phyloP scores from a whole-genome alignment of 2,113 vertebrate species.

The Ptilonorhynchus violaceus region DNA sequence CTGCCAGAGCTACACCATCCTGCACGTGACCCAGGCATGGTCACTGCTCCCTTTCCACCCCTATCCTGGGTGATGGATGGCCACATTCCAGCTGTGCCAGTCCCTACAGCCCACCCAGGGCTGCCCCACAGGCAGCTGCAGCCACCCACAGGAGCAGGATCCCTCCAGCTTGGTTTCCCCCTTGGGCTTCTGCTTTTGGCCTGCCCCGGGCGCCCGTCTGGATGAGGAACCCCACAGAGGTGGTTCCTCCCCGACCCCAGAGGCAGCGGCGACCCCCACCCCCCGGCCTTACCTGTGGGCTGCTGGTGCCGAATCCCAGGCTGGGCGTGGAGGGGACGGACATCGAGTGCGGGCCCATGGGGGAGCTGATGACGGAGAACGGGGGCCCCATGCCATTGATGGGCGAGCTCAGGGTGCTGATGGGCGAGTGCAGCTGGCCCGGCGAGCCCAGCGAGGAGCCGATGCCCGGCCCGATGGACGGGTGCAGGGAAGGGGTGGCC shows the following conservation, averaged over 20 bases:
- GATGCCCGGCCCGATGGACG: conserved; percentile 75
- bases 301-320: conserved; percentile 89
- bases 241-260: rapidly evolving
- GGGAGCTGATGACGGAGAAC: conserved; percentile 97
- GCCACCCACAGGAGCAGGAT: background rate
- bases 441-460: conserved; percentile 86
- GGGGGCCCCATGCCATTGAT: conserved; percentile 96
- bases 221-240: rapidly evolving
- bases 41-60: background rate
- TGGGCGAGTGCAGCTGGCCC: conserved; percentile 90
- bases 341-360: conserved; percentile 92
- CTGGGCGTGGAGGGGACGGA: conserved; percentile 83
- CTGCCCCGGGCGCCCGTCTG: rapidly evolving
- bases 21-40: background rate
- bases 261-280: rapidly evolving
- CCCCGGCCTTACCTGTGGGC: conserved; percentile 84
- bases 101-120: background rate
- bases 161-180: background rate
- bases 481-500: conserved; percentile 85
- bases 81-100: rapidly evolving
- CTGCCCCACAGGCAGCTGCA: background rate
- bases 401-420: conserved; percentile 89
- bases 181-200: background rate
- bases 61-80: background rate
- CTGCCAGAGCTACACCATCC: background rate